Evolutionary conservation across 2,888 invertebrate genomes (phyloP), one percentile per base, ranked within the genome.

Genomic region (Zele albiditarsus): DNA sequence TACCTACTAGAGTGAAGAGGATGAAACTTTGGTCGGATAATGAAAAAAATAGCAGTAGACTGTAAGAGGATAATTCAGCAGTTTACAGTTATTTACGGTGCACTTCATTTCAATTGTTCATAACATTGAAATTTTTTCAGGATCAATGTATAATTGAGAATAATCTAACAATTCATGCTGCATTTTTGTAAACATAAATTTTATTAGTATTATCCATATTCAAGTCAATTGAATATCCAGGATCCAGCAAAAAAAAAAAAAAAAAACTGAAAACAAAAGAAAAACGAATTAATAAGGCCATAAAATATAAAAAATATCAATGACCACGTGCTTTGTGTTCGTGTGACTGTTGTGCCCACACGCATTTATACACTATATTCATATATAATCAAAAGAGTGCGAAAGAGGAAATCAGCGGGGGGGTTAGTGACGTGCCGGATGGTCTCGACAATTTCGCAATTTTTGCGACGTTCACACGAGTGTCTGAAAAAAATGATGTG

Each of bases 391-490:
- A 63, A 60, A 33, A 27, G 27, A 60, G 46, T 57, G 75, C 25
- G 70, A 70, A 65, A 60, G 31, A 70, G 53, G 60, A 63, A 67
- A 60, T 57, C 62, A 49, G 58, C 75, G 57, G 70, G 38, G 73
- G 53, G 20, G 12, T 38, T 20, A 68, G 76, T 68, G 76, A 75
- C 71, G 76, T 71, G 75, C 75, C 75, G 80, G 75, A 78, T 80
- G 78, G 79, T 77, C 76, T 67, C 70, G 80, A 76, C 76, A 80
- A 80, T 79, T 80, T 80, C 67, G 78, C 70, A 78, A 80, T 79
- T 79, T 80, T 76, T 62, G 70, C 72, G 69, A 49, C 73, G 66
- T 49, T 62, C 75, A 49, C 60, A 76, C 62, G 75, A 71, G 68
- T 38, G 58, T 58, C 62, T 28, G 66, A 72, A 77, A 75, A 77